Evolutionary conservation across 2,888 invertebrate species (phyloP), one percentile per base, ranked within the genome.

Genomic region (Maniola hyperantus): DNA sequence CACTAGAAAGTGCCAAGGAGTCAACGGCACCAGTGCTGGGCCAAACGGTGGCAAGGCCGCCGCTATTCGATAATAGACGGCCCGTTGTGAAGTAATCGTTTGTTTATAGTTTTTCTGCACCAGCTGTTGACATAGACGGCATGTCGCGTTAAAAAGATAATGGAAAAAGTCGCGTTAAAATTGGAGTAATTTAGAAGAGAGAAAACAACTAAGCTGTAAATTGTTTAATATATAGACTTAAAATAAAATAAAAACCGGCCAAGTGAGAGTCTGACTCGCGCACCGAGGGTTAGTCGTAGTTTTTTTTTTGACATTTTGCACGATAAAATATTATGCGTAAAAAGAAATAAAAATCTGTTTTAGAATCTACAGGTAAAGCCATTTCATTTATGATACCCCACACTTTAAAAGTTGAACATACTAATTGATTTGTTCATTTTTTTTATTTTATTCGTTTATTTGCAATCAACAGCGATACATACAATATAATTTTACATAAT

Each of bases 31-130:
- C 89, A 85, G 88, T 85, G 80, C 74, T 80, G 83, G 82, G 87
- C 87, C 91, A 89, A 89, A 83, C 82, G 83, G 88, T 81, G 84
- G 83, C 91, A 91, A 91, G 91, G 91, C 91, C 90, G 82, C 79
- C 76, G 78, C 81, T 82, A 81, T 86, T 87, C 85, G 87, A 88
- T 89, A 89, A 89, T 85, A 85, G 83, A 77, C 72, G 68, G 74
- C 59, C 79, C 71, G 79, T 78, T 79, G 80, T 85, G 84, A 87
- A 82, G 83, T 88, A 88, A 88, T 81, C 75, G 87, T 89, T 90
- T 91, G 87, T 89, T 89, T 89, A 85, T 85, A 75, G 83, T 88
- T 89, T 83, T 88, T 86, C 79, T 73, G 66, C 66, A 44, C 39
- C 67, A 71, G 72, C 72, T 72, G 69, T 70, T 73, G 73, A 71